Conservation (phyloP, 2,797 vertebrate genomes). For the Vespertilio murinus region DNA sequence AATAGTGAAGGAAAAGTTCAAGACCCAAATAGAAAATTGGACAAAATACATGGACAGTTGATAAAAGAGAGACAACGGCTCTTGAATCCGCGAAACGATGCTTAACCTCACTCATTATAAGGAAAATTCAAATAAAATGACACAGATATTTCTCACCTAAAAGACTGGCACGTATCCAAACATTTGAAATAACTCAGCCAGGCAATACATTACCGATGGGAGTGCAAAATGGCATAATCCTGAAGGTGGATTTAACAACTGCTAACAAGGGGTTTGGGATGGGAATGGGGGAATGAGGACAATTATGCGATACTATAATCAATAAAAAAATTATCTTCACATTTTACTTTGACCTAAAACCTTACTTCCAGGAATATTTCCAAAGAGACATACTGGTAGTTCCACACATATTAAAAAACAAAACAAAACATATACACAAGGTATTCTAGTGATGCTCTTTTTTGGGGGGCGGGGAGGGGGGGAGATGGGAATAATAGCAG, state of each 20-base stretch:
- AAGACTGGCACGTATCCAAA: neutral
- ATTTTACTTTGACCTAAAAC: neutral
- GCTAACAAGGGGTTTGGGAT: no score
- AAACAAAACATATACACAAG: neutral
- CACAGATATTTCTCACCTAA: neutral
- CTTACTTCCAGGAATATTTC: neutral
- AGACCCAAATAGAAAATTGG: neutral
- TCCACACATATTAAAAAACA: neutral
- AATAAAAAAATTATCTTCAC: conserved; percentile 1
- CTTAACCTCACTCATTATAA: neutral
- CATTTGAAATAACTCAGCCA: neutral
- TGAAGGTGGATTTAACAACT: neutral
- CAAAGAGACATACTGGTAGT: neutral
- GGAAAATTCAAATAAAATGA: neutral
- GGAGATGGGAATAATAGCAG: neutral
- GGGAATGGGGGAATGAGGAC: no score
- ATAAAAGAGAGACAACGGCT: neutral
- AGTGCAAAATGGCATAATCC: neutral
- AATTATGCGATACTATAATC: no score
- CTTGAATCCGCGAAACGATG: neutral
- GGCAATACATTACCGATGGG: neutral
- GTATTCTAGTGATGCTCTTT: neutral
- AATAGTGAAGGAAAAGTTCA: neutral
- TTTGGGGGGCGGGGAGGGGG: no score
- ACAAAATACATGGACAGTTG: neutral